A percentile compares a stretch with the other conserved stretches of the same genome.
Evolutionary conservation across 2,888 invertebrate species (phyloP).

Genomic region (Meteorus cinctellus): DNA sequence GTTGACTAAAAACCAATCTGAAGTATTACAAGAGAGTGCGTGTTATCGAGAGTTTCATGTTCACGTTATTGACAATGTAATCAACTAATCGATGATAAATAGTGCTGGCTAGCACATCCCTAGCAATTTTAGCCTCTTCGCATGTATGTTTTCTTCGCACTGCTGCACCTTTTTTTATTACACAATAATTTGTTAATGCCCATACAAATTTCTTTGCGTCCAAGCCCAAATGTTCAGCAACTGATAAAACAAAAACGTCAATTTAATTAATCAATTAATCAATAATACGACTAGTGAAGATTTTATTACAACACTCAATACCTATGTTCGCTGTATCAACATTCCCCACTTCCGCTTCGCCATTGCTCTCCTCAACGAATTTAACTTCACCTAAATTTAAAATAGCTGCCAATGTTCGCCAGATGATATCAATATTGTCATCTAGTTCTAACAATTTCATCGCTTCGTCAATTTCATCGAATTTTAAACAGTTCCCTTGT

Average conservation of each 20-base stretch:
- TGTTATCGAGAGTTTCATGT: slow-evolving; percentile 87
- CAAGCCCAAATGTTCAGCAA: slow-evolving; percentile 83
- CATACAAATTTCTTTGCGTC: slow-evolving; percentile 89
- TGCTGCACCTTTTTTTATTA: slow-evolving; percentile 84
- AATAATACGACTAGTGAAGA: background rate
- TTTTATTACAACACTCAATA: slow-evolving; percentile 50
- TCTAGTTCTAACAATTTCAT: slow-evolving; percentile 82
- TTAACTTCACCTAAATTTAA: slow-evolving; percentile 86
- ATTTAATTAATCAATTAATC: background rate
- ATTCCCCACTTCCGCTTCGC: slow-evolving; percentile 83
- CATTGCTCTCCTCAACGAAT: slow-evolving; percentile 81
- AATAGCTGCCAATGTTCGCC: slow-evolving; percentile 83
- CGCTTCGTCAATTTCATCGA: slow-evolving; percentile 79
- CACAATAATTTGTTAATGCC: slow-evolving; percentile 90
- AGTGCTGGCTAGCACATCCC: slow-evolving; percentile 90
- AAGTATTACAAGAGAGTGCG: slow-evolving; percentile 87
- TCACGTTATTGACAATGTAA: slow-evolving; percentile 90
- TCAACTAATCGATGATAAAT: slow-evolving; percentile 90
- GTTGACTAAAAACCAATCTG: background rate
- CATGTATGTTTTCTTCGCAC: slow-evolving; percentile 81
- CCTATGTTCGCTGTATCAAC: slow-evolving; percentile 80
- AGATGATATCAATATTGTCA: slow-evolving; percentile 82
- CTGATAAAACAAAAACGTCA: slow-evolving; percentile 64
- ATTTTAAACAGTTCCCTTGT: slow-evolving; percentile 79
- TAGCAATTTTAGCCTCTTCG: slow-evolving; percentile 87